A percentile compares a stretch with the other conserved stretches of the same genome.
Evolutionary conservation across 64 coral and sea anemone genomes (phyloP).

Genomic region (Exaiptasia diaphana): DNA sequence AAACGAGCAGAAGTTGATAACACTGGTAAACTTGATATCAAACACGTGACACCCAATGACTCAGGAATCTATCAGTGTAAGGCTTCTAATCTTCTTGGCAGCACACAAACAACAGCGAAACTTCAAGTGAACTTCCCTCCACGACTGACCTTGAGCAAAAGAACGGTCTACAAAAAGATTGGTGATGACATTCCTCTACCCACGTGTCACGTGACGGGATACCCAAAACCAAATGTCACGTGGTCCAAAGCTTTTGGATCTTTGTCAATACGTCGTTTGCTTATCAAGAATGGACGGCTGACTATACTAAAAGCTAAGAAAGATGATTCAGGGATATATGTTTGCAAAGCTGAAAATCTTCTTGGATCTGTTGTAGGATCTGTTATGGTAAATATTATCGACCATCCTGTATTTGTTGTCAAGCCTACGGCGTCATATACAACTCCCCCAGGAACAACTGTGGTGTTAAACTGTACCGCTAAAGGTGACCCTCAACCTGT

Average conservation of each 20-base stretch:
- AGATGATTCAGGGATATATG: neutral
- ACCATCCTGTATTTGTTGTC: neutral
- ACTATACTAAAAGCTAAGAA: neutral
- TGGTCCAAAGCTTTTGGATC: neutral
- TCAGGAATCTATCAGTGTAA: too few species aligned
- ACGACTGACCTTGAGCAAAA: neutral
- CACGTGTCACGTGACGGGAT: slow-evolving; percentile 28
- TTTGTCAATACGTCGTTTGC: neutral
- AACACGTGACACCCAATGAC: too few species aligned
- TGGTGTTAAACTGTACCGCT: neutral
- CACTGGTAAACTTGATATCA: too few species aligned
- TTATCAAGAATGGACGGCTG: neutral
- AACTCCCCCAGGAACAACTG: neutral
- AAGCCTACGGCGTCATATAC: neutral
- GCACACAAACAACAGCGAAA: too few species aligned
- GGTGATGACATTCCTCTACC: slow-evolving; percentile 4
- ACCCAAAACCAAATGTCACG: neutral
- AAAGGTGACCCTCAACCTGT: neutral
- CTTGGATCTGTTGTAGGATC: neutral
- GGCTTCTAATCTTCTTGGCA: too few species aligned
- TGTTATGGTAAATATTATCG: neutral
- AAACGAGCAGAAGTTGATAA: too few species aligned
- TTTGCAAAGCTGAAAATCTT: neutral
- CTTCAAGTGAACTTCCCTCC: too few species aligned
- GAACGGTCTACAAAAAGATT: too few species aligned